phyloP scores from a whole-genome alignment of 2,113 vertebrate genomes.

The Rafetus swinhoei region DNA sequence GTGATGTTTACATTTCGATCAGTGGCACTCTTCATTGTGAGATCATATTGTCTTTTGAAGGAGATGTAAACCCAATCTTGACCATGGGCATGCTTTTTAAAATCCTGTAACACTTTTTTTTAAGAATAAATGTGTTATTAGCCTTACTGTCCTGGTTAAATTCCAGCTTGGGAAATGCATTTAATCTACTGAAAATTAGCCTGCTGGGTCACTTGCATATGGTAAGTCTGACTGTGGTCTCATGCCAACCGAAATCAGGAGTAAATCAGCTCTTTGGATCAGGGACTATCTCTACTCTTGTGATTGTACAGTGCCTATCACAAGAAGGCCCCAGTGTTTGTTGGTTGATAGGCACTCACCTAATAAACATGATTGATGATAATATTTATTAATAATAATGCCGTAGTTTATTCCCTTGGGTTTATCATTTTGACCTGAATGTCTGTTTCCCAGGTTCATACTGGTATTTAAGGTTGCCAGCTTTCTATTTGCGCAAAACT shows the following conservation, averaged over 20 bases:
- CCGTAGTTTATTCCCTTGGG: accelerated
- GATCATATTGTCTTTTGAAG: neutral
- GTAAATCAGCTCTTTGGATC: neutral
- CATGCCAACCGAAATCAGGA: neutral
- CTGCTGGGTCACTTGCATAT: neutral
- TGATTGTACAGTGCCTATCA: neutral
- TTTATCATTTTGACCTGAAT: neutral
- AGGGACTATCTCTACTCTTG: neutral
- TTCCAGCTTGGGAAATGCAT: neutral
- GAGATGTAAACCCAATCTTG: neutral
- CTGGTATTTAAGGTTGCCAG: neutral
- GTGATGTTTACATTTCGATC: conserved; percentile 19
- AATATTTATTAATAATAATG: neutral
- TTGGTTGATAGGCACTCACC: neutral
- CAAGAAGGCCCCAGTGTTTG: neutral
- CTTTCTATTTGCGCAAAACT: too few species aligned
- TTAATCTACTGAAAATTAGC: neutral
- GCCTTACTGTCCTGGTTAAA: neutral
- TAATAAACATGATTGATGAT: neutral
- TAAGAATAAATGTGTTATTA: neutral
- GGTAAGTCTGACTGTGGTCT: conserved; percentile 15
- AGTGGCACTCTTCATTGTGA: conserved; percentile 31
- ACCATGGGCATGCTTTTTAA: neutral
- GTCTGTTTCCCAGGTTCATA: neutral
- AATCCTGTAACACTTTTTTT: neutral